A percentile compares a stretch with the other conserved stretches of the same genome.
Evolutionary conservation across 2,113 vertebrate species (phyloP).

Genomic region (Pseudonaja textilis): DNA sequence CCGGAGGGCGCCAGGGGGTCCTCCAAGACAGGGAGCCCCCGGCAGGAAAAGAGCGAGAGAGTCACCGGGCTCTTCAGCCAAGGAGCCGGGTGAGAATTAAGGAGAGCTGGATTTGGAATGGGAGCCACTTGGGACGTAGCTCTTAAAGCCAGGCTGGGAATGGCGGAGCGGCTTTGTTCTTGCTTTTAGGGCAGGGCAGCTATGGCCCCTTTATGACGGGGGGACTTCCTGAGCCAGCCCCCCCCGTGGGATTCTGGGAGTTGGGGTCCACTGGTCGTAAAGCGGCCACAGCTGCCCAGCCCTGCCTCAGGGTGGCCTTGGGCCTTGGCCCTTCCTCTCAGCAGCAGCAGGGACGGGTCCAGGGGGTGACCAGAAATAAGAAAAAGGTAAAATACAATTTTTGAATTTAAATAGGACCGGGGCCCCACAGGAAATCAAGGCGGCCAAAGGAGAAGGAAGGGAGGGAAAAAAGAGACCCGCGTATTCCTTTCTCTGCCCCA

Average conservation of each 20-base stretch:
- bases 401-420: no score
- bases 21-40: fast-evolving
- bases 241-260: no score
- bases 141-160: not conserved
- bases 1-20: no score
- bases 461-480: not conserved
- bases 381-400: not conserved
- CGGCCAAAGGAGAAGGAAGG: no score
- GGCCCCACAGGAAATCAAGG: not conserved
- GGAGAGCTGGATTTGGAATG: not conserved
- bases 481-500: not conserved
- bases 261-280: no score
- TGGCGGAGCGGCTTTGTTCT: not conserved
- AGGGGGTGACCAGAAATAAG: not conserved
- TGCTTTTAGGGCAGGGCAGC: not conserved
- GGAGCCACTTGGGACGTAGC: not conserved
- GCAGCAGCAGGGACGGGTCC: not conserved
- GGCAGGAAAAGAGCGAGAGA: fast-evolving
- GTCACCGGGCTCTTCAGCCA: no score
- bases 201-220: not conserved
- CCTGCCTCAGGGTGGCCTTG: no score
- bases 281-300: no score
- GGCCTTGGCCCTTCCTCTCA: no score
- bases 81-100: no score
- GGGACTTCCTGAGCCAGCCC: not conserved